Evolutionary conservation across 2,888 invertebrate species (phyloP).

Genomic region (Notocelia uddmanniana): DNA sequence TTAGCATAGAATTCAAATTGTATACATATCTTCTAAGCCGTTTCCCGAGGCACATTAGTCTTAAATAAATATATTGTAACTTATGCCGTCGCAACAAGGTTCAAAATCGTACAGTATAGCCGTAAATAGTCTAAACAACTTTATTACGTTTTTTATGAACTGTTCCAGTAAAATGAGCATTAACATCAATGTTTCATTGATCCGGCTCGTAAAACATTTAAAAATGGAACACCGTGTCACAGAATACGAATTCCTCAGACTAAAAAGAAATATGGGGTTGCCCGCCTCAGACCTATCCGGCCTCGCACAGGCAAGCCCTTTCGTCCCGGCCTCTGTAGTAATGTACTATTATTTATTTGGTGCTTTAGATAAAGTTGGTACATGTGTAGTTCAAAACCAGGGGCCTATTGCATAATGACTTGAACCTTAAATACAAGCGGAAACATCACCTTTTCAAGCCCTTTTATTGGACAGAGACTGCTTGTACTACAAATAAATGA

Average conservation of each 20-base stretch:
- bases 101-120: background rate
- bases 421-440: too few relatives aligned
- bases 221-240: background rate
- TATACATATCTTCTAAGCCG: constrained; percentile 11
- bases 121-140: constrained; percentile 18
- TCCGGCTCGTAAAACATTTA: constrained; percentile 2
- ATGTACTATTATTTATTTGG: too few relatives aligned
- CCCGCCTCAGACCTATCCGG: too few relatives aligned
- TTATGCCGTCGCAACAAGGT: background rate
- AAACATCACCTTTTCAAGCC: too few relatives aligned
- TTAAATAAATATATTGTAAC: background rate
- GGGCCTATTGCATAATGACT: too few relatives aligned
- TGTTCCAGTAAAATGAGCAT: constrained; percentile 23
- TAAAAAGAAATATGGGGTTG: background rate
- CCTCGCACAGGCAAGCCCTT: too few relatives aligned
- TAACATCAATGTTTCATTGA: constrained; percentile 1
- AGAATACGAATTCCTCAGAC: background rate
- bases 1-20: background rate
- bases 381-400: too few relatives aligned
- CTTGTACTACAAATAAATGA: background rate
- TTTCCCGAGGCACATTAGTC: constrained; percentile 12
- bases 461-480: too few relatives aligned
- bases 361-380: too few relatives aligned
- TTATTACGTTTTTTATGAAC: constrained; percentile 31
- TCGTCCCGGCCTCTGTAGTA: too few relatives aligned